Conservation (phyloP, 2,797 vertebrate genomes). For the Macroramphosus scolopax region DNA sequence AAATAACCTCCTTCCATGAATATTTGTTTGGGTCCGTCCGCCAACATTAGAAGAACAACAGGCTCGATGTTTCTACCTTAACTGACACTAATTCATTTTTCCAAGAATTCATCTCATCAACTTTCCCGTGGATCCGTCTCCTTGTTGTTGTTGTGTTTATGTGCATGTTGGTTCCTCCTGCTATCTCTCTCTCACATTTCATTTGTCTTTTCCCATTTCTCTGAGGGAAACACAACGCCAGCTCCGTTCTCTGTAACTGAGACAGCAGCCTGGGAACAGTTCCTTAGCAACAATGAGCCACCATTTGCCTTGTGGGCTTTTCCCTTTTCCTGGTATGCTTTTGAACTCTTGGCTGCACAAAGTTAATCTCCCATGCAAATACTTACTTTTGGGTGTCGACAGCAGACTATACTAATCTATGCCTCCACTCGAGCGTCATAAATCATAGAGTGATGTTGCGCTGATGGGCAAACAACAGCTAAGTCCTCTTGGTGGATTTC, state of each 20-base stretch:
- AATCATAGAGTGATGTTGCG: conserved; percentile 47
- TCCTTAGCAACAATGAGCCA: conserved; percentile 72
- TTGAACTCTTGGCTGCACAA: conserved; percentile 46
- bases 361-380: conserved; percentile 57
- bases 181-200: conserved; percentile 29
- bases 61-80: not conserved
- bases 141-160: conserved; percentile 14
- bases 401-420: conserved; percentile 53
- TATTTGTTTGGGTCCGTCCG: no score
- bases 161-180: conserved; percentile 17
- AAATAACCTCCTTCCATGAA: no score
- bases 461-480: conserved; percentile 44
- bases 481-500: conserved; percentile 33
- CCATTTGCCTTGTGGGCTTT: conserved; percentile 49
- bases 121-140: not conserved
- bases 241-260: conserved; percentile 44
- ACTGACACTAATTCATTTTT: not conserved
- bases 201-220: conserved; percentile 45
- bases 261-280: conserved; percentile 52
- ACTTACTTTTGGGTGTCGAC: conserved; percentile 46
- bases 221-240: conserved; percentile 40
- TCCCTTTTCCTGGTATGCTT: conserved; percentile 40
- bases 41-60: not conserved
- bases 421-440: conserved; percentile 44
- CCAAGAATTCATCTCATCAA: not conserved